Conservation (phyloP, 2,888 invertebrate species). For the Lithosia quadra region DNA sequence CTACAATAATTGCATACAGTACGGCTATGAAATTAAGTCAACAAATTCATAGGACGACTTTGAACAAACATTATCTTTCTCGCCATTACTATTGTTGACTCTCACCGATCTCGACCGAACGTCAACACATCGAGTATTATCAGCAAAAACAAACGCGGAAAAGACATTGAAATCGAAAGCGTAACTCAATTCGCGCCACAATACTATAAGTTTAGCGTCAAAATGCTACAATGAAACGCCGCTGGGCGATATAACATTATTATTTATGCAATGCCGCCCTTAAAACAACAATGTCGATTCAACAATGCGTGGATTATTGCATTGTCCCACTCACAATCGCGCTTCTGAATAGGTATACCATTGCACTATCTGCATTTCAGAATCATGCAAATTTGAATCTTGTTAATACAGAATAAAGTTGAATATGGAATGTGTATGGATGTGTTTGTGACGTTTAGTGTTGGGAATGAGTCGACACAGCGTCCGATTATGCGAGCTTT, state of each 20-base stretch:
- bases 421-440: constrained; percentile 36
- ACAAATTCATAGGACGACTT: not conserved
- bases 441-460: constrained; percentile 66
- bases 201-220: constrained; percentile 68
- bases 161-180: constrained; percentile 39
- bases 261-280: constrained; percentile 87
- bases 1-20: too few relatives aligned
- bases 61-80: not conserved
- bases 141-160: constrained; percentile 49
- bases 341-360: constrained; percentile 67
- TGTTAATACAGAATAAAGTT: constrained; percentile 38
- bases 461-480: constrained; percentile 68
- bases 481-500: constrained; percentile 85
- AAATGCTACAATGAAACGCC: constrained; percentile 77
- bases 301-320: constrained; percentile 87
- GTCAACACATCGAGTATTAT: constrained; percentile 33
- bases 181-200: constrained; percentile 51
- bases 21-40: not conserved
- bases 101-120: not conserved
- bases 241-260: constrained; percentile 83
- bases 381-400: constrained; percentile 33
- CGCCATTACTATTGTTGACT: not conserved
- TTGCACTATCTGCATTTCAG: constrained; percentile 63
- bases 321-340: constrained; percentile 85
- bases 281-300: constrained; percentile 87